Conservation (phyloP, 2,797 vertebrate species). For the Caiman crocodilus region DNA sequence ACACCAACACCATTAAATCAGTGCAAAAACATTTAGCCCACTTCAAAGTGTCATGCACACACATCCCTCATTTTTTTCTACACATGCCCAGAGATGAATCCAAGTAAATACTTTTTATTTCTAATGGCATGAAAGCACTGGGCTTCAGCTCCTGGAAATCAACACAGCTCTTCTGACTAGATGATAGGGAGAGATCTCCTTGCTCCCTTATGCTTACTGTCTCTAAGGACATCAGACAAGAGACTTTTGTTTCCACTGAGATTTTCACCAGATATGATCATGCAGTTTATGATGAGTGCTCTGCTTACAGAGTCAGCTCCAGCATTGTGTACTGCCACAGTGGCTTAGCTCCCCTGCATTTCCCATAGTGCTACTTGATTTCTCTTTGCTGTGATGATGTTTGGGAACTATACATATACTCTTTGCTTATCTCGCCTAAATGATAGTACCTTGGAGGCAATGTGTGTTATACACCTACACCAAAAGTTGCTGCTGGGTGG, state of each 20-base stretch:
- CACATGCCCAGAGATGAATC: neutral
- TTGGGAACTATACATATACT: neutral
- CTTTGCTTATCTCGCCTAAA: neutral
- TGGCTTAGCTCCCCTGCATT: neutral
- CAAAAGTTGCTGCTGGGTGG: neutral
- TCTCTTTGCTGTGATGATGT: neutral
- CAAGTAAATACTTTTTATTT: neutral
- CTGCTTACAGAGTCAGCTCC: neutral
- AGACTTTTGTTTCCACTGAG: neutral
- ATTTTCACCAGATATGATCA: neutral
- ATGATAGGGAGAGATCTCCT: no score
- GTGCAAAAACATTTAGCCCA: no score
- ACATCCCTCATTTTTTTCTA: no score
- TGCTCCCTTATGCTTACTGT: no score
- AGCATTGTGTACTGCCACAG: neutral
- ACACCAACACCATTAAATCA: no score
- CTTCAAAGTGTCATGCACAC: no score
- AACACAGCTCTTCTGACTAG: no score
- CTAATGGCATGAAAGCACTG: neutral
- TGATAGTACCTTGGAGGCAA: accelerated
- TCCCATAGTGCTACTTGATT: neutral
- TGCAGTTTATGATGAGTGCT: accelerated
- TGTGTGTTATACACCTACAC: neutral
- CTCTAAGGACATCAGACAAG: neutral
- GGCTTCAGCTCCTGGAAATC: neutral